Evolutionary conservation across 2,888 invertebrate species (phyloP), one percentile per base, ranked within the genome.

Genomic region (Anoncus sp.): DNA sequence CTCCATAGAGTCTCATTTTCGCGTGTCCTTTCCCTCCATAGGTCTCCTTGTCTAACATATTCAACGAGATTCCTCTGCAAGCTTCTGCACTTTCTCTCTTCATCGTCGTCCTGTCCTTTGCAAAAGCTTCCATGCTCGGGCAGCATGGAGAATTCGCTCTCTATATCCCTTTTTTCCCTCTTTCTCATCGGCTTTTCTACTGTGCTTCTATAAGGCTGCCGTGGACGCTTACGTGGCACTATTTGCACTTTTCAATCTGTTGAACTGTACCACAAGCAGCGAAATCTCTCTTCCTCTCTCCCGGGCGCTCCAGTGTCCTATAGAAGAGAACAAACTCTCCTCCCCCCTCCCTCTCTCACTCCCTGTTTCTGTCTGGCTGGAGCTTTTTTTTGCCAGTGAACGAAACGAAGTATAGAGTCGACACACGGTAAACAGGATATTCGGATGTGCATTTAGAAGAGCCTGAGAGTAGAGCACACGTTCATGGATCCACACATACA

Each of bases 371-470:
- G 51, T 40, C 24, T 49, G 18, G 22, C 12, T 14, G 24, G n/a
- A 66, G 35, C 12, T 51, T 20, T 62, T 35, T 38, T 4, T 38
- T 4, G n/a, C n/a, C n/a, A n/a, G n/a, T n/a, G 62, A 27, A 75
- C 65, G 35, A 53, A 73, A 70, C 65, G 38, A 66, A 53, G 75
- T 75, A 76, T 71, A 38, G 77, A 72, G 72, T 79, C 72, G 75
- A 71, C 70, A 81, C 80, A 78, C 74, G 67, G 78, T 81, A 81
- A 81, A 78, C 81, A 81, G 80, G 81, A 81, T 81, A 81, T 81
- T 81, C 78, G 80, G 74, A 81, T 81, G 81, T 80, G 80, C 81
- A 81, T 81, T 81, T 81, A 80, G 79, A 80, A 75, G 76, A 78
- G 80, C 51, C 62, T 45, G 55, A 62, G 60, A 69, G 79, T 35